A percentile compares a stretch with the other conserved stretches of the same genome.
Evolutionary conservation across 2,797 vertebrate species (phyloP).

Genomic region (Myotis daubentonii): DNA sequence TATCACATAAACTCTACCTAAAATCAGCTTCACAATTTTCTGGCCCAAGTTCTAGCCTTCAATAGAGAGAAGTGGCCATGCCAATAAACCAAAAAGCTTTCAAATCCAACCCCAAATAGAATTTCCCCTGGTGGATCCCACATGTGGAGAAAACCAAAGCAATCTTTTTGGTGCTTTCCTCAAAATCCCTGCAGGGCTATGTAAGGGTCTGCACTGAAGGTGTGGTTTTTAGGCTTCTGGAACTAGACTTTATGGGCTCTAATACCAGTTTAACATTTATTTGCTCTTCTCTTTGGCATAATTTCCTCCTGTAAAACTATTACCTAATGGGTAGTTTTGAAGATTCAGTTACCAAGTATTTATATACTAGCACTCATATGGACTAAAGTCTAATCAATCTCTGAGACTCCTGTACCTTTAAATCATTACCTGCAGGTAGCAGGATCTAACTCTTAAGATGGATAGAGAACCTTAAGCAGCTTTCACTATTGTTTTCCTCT

Average conservation of each 20-base stretch:
- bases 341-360: neutral
- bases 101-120: neutral
- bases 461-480: neutral
- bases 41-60: neutral
- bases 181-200: neutral
- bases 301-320: neutral
- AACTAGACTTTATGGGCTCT: neutral
- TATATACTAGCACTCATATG: neutral
- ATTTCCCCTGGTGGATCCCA: neutral
- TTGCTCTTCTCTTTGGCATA: neutral
- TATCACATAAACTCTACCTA: neutral
- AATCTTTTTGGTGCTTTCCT: neutral
- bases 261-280: neutral
- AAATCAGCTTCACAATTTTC: neutral
- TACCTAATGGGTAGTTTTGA: neutral
- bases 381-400: neutral
- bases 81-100: neutral
- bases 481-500: neutral
- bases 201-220: rapidly evolving
- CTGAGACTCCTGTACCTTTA: neutral
- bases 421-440: neutral
- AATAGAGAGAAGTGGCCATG: neutral
- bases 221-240: neutral
- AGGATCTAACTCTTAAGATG: neutral
- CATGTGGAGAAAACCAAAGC: neutral